Evolutionary conservation across 2,888 invertebrate genomes (phyloP).

Genomic region (Itoplectis maculator): DNA sequence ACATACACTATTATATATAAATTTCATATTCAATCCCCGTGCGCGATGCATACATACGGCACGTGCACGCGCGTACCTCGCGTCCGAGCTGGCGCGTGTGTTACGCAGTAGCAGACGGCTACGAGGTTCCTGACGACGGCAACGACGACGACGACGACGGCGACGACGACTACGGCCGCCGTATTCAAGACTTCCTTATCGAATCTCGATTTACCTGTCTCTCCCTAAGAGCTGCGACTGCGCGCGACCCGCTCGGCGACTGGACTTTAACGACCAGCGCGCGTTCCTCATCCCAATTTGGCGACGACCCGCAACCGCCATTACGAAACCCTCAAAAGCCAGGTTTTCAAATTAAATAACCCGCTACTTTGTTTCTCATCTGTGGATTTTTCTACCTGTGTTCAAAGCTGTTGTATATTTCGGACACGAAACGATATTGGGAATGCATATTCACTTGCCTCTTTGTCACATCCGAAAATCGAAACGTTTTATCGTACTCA

Average conservation of each 20-base stretch:
- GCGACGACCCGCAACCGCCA: background rate
- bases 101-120: conserved; percentile 23
- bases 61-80: conserved; percentile 1
- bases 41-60: conserved; percentile 16
- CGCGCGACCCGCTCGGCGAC: conserved; percentile 7
- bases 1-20: background rate
- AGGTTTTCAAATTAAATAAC: background rate
- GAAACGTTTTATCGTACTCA: background rate
- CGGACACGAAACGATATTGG: background rate
- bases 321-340: background rate
- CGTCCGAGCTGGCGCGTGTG: conserved; percentile 5
- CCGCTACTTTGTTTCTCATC: background rate
- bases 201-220: conserved; percentile 38
- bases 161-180: background rate
- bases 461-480: background rate
- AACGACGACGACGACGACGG: conserved; percentile 3
- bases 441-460: background rate
- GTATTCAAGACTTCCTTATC: conserved; percentile 44
- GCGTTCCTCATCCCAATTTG: conserved; percentile 21
- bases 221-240: conserved; percentile 1
- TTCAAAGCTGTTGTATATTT: too few species aligned
- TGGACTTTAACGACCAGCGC: background rate
- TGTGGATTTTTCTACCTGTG: background rate
- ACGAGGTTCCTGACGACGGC: conserved; percentile 4
- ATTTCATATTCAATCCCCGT: conserved; percentile 47